Evolutionary conservation across 2,888 invertebrate species (phyloP).

Genomic region (Cerastis rubricosa): DNA sequence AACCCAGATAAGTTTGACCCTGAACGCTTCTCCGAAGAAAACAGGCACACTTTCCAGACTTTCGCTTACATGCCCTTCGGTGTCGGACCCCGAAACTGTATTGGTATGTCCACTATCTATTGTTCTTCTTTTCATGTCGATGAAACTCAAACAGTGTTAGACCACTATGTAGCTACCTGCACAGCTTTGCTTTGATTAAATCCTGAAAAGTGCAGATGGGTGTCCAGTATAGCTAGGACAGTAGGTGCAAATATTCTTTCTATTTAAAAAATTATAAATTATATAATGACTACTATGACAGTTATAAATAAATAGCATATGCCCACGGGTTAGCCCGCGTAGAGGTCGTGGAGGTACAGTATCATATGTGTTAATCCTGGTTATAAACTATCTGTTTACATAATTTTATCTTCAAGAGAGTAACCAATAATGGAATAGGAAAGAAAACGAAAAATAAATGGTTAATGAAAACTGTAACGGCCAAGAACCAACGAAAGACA

Average conservation of each 20-base stretch:
- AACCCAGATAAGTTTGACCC: constrained; percentile 90
- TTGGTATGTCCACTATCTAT: constrained; percentile 79
- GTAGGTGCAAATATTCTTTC: too few species aligned
- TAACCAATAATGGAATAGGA: neutral
- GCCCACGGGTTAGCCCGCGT: too few species aligned
- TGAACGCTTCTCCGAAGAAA: constrained; percentile 89
- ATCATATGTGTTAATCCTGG: neutral
- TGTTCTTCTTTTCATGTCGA: too few species aligned
- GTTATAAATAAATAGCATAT: too few species aligned
- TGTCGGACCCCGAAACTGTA: constrained; percentile 89
- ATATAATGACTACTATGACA: too few species aligned
- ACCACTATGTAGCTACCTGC: too few species aligned
- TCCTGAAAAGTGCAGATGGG: too few species aligned
- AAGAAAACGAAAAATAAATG: neutral
- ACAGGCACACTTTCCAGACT: constrained; percentile 78
- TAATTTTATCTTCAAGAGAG: neutral
- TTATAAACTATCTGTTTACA: neutral
- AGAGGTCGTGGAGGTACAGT: too few species aligned
- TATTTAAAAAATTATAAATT: too few species aligned
- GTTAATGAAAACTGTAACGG: neutral
- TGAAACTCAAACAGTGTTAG: too few species aligned
- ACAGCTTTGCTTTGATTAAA: too few species aligned
- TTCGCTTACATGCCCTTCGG: constrained; percentile 87
- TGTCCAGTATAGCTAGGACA: too few species aligned
- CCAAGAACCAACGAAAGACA: neutral